phyloP scores from a whole-genome alignment of 2,113 vertebrate species.

The Chrysemys picta region DNA sequence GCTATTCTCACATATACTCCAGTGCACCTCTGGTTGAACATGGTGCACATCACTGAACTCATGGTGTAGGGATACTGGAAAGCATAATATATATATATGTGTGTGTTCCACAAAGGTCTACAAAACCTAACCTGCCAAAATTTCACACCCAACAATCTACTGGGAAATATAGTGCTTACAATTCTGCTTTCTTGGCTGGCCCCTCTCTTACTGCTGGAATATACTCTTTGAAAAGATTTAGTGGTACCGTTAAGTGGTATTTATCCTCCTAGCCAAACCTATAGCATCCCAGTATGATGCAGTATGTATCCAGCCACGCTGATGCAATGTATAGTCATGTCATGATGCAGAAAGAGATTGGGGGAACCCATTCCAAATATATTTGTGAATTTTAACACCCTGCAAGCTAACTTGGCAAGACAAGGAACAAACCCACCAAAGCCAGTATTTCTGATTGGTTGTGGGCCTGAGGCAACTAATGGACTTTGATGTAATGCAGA shows the following conservation, averaged over 20 bases:
- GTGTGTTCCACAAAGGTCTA: neutral
- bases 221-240: neutral
- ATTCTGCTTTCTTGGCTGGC: neutral
- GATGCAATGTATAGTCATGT: neutral
- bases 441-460: neutral
- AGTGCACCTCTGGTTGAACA: rapidly evolving
- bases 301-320: neutral
- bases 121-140: neutral
- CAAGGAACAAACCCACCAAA: rapidly evolving
- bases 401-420: neutral
- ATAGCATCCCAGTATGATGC: neutral
- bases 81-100: neutral
- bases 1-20: rapidly evolving
- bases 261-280: neutral
- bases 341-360: neutral
- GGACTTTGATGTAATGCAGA: neutral
- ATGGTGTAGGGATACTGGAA: rapidly evolving
- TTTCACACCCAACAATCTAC: neutral
- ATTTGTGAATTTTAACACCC: neutral
- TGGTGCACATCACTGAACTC: rapidly evolving
- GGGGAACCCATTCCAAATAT: neutral
- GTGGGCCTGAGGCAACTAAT: neutral
- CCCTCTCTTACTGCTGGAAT: neutral
- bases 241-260: neutral
- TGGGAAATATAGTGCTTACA: neutral